Percentiles rank a stretch among this genome's conserved stretches.
Evolutionary conservation across 2,113 vertebrate species (phyloP).

Genomic region (Brachypodius melanocephalos): DNA sequence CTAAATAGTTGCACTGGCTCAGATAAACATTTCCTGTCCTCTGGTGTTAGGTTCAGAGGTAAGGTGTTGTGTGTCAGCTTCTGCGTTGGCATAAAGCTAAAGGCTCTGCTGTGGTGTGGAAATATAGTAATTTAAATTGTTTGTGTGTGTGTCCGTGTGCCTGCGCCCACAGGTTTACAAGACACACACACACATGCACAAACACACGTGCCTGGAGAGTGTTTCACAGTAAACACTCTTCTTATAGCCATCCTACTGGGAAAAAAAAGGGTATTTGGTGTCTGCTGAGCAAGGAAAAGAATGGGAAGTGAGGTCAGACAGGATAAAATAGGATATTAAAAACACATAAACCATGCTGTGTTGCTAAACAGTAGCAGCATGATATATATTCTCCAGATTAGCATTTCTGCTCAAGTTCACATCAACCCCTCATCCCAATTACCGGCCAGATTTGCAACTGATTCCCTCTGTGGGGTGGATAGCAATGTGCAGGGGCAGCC

Average conservation of each 20-base stretch:
- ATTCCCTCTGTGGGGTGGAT: not conserved
- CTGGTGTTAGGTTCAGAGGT: constrained; percentile 43
- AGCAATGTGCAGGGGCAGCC: not conserved
- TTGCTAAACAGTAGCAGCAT: constrained; percentile 69
- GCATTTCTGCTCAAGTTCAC: constrained; percentile 59
- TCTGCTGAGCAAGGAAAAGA: constrained; percentile 69
- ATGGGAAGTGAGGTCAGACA: constrained; percentile 50
- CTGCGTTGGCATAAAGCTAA: constrained; percentile 11
- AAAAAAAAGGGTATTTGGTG: constrained; percentile 35
- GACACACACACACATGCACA: not conserved
- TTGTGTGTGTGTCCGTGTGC: not conserved
- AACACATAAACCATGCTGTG: constrained; percentile 69
- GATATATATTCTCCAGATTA: constrained; percentile 51
- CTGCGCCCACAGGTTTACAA: not conserved
- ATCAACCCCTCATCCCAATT: constrained; percentile 45
- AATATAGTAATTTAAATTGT: not conserved
- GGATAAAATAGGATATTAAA: constrained; percentile 75
- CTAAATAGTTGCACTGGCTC: constrained; percentile 7
- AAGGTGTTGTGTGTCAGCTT: constrained; percentile 45
- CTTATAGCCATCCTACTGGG: constrained; percentile 38
- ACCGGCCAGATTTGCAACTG: not conserved
- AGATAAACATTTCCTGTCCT: constrained; percentile 53
- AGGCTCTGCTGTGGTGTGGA: constrained; percentile 7
- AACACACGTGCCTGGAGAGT: not conserved
- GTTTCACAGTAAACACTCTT: not conserved